Evolutionary conservation across 2,797 vertebrate species (phyloP).

Genomic region (Acomys russatus): DNA sequence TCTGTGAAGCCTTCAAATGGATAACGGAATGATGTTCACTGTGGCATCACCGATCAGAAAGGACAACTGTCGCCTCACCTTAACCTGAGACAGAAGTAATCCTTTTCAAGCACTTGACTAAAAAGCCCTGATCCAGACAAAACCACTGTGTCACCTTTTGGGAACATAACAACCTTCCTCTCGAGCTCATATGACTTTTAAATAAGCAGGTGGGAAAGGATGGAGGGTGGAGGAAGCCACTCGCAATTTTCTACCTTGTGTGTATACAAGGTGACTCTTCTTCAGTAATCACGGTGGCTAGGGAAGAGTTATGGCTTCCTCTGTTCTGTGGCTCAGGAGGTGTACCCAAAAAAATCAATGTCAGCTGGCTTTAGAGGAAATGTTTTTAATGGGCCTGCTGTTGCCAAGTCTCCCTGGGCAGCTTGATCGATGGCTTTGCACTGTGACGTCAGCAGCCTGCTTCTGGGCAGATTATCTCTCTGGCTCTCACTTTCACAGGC

Average conservation of each 20-base stretch:
- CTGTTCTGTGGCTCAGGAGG: conserved; percentile 58
- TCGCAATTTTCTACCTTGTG: neutral
- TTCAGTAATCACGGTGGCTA: neutral
- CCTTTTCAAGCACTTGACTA: neutral
- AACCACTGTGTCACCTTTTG: neutral
- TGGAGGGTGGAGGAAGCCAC: neutral
- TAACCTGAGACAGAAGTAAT: conserved; percentile 1
- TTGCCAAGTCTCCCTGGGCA: conserved; percentile 21
- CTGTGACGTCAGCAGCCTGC: neutral
- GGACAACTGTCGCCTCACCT: neutral
- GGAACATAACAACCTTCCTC: neutral
- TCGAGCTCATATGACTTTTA: neutral
- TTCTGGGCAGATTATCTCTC: conserved; percentile 13
- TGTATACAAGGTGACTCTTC: conserved; percentile 6
- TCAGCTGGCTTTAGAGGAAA: conserved; percentile 60
- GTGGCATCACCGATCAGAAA: neutral
- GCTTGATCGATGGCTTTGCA: conserved; percentile 17
- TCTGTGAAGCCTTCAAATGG: neutral
- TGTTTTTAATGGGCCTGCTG: conserved; percentile 24
- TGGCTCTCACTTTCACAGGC: neutral
- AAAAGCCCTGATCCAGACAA: neutral
- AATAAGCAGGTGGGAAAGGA: conserved; percentile 8
- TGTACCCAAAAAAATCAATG: conserved; percentile 71
- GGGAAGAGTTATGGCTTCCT: conserved; percentile 68
- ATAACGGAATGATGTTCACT: neutral